Base-by-base conservation (phyloP, 1,140 invertebrate species). In the Tetramorium parvispinum region DNA sequence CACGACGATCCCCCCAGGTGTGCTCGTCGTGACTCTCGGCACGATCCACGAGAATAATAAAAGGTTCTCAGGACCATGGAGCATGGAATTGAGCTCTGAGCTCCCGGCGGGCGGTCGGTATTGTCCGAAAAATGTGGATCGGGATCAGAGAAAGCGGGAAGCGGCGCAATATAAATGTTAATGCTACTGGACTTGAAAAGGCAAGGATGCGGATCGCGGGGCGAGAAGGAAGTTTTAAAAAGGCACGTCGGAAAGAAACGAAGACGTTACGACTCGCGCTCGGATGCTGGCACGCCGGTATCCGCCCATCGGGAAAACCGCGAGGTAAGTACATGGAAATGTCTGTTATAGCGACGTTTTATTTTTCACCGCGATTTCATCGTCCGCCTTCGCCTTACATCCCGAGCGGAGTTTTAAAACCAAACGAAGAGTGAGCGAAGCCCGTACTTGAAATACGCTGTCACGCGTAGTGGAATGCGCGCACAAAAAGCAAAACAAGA, bases 131-230 rank as follows among this genome's bases (percentile, higher is more conserved):
- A 87, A 89, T 88, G 59, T 89, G 81, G 87, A 87, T 78, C 79
- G 55, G 70, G 76, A 61, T 32, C 57, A 83, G 73, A 61, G 88
- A 83, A 88, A 85, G 61, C 85, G 68, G 85, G 70, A 88, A 88
- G 79, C 85, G 57, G 83, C 46, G 82, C 89, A 92, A 92, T 91
- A 92, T 92, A 92, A 92, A 92, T 92, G 91, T 92, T 92, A 92
- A 92, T 92, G 88, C 76, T 43, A 61, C 85, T 43, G 79, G 78
- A 79, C 55, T 40, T 55, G 63, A 85, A 78, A 65, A 78, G 75
- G 53, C 16, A 83, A 81, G 85, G 76, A 88, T 65, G 73, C 53
- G 73, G 71, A 49, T 53, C 57, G 40, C 55, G 46, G 37, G 21
- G 57, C 24, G 21, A 73, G 24, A 40, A 66, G 59, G 55, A 40